phyloP scores from a whole-genome alignment of 2,888 invertebrate species.

The Crepidodera aurea region DNA sequence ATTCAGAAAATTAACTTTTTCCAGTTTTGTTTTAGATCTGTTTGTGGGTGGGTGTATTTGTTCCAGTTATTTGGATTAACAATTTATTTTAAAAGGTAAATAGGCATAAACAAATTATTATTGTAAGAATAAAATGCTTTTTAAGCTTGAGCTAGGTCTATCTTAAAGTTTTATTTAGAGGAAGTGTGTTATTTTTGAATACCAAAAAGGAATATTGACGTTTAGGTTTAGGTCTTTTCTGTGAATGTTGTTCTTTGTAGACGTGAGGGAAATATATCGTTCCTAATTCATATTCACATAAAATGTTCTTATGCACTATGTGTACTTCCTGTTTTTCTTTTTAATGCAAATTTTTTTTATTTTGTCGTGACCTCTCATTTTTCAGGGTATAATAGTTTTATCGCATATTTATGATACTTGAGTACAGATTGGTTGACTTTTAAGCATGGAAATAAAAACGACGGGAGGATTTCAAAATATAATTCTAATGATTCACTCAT shows the following conservation, averaged over 20 bases:
- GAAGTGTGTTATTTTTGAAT: not conserved
- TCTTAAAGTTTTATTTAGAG: not conserved
- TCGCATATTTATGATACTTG: too few relatives aligned
- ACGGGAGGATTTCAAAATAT: not conserved
- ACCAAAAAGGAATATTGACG: slow-evolving; percentile 26
- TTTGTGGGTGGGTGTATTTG: slow-evolving; percentile 28
- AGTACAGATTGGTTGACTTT: slow-evolving; percentile 51
- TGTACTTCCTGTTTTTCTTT: slow-evolving; percentile 7
- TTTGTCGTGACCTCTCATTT: not conserved
- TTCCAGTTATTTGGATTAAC: slow-evolving; percentile 29
- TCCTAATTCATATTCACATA: slow-evolving; percentile 22
- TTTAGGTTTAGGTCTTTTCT: slow-evolving; percentile 21
- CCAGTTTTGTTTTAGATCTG: slow-evolving; percentile 28
- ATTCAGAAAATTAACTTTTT: not conserved
- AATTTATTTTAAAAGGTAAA: slow-evolving; percentile 24
- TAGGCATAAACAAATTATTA: not conserved
- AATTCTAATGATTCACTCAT: not conserved
- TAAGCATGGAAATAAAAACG: not conserved
- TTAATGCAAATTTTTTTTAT: not conserved
- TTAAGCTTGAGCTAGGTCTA: not conserved
- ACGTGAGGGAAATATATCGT: slow-evolving; percentile 27
- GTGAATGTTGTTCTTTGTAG: slow-evolving; percentile 28
- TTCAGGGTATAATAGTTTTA: not conserved
- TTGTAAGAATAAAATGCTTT: not conserved
- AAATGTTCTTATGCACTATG: slow-evolving; percentile 5